A percentile compares a stretch with the other conserved stretches of the same genome.
phyloP scores from a whole-genome alignment of 2,797 vertebrate genomes.

The Varecia variegata region DNA sequence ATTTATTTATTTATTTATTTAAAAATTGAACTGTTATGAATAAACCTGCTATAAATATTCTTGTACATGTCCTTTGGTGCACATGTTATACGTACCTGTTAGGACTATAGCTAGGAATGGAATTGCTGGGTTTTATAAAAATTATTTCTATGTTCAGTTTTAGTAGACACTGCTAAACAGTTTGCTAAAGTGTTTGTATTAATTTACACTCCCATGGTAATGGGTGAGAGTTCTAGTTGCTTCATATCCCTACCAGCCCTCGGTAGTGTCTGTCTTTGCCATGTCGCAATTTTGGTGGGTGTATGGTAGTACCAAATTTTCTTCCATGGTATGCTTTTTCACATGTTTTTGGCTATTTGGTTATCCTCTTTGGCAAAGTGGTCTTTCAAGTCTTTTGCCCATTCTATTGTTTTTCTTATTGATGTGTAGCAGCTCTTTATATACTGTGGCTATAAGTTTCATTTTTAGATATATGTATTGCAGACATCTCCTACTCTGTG shows the following conservation, averaged over 20 bases:
- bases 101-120: not conserved
- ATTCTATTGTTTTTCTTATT: not conserved
- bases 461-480: fast-evolving
- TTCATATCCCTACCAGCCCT: not conserved
- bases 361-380: not conserved
- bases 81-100: not conserved
- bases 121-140: no score
- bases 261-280: not conserved
- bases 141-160: not conserved
- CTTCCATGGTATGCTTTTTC: not conserved
- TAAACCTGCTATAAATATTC: not conserved
- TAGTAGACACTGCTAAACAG: no score
- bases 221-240: not conserved
- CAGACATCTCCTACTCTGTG: not conserved
- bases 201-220: fast-evolving
- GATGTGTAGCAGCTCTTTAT: not conserved
- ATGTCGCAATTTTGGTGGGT: not conserved
- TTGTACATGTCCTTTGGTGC: not conserved
- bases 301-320: fast-evolving
- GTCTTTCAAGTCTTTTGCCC: not conserved
- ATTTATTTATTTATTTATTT: not conserved
- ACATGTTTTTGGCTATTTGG: not conserved
- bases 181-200: not conserved
- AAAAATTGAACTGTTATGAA: not conserved
- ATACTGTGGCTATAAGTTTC: not conserved